Percentiles rank a stretch among this genome's conserved stretches.
Evolutionary conservation across 2,797 vertebrate species (phyloP).

Genomic region (Linurgus olivaceus): DNA sequence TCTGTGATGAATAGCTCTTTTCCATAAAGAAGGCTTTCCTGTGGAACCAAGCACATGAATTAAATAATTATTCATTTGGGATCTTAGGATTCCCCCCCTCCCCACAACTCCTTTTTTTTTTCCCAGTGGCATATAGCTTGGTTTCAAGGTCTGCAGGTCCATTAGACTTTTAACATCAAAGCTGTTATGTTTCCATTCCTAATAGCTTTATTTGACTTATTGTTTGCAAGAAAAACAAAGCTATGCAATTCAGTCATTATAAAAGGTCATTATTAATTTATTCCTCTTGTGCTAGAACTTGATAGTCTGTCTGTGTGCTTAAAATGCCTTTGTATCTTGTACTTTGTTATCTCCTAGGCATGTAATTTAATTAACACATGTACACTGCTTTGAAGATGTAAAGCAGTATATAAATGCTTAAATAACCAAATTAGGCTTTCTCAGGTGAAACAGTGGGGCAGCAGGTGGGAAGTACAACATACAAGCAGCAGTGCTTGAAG

Average conservation of each 20-base stretch:
- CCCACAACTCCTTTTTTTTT: accelerated
- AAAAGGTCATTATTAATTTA: constrained; percentile 67
- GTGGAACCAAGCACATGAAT: not conserved
- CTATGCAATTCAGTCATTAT: constrained; percentile 31
- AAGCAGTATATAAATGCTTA: constrained; percentile 4
- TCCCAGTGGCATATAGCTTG: not conserved
- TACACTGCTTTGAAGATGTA: constrained; percentile 56
- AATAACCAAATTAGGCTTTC: constrained; percentile 30
- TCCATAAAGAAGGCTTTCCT: not conserved
- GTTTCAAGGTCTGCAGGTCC: not conserved
- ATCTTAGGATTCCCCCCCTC: accelerated
- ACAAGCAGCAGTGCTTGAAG: not conserved
- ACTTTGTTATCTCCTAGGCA: constrained; percentile 59
- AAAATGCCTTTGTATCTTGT: constrained; percentile 57
- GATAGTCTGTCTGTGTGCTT: constrained; percentile 51
- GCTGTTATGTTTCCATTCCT: not conserved
- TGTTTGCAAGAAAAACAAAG: constrained; percentile 12
- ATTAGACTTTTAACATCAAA: not conserved
- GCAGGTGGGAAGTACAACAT: not conserved
- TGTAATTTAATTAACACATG: constrained; percentile 63
- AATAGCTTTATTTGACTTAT: not conserved
- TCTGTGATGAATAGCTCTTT: not conserved
- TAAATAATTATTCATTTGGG: not conserved
- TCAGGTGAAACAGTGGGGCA: not conserved
- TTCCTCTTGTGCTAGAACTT: constrained; percentile 49